These are phyloP conservation scores for Cosmorhoe ocellata DNA, from an alignment of 2,888 invertebrate genomes.

Conservation along the genomic window DNA sequence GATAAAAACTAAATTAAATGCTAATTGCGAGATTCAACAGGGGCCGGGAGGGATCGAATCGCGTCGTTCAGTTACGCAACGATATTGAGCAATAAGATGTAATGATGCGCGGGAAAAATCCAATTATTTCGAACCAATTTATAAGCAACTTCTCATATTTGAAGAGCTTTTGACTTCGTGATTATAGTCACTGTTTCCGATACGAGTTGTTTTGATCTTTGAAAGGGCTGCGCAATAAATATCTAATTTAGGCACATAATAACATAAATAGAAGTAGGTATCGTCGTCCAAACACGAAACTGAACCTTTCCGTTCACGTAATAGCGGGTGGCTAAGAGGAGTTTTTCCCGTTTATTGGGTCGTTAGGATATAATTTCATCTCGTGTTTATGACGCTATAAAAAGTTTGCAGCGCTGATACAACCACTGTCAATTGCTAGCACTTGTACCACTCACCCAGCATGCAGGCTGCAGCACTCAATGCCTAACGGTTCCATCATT, in stretches of 20 bases:
- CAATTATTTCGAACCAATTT: conserved; percentile 45
- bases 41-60: conserved; percentile 50
- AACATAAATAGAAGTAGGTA: conserved; percentile 55
- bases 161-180: conserved; percentile 19
- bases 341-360: conserved; percentile 77
- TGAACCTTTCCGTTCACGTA: conserved; percentile 64
- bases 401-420: conserved; percentile 75
- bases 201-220: conserved; percentile 25
- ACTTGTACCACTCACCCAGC: conserved; percentile 17
- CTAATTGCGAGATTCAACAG: conserved; percentile 69
- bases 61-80: conserved; percentile 49
- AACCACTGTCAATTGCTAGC: conserved; percentile 69
- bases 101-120: conserved; percentile 55
- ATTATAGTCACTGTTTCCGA: conserved; percentile 18
- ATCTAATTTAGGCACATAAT: conserved; percentile 41
- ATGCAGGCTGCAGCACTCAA: conserved; percentile 5
- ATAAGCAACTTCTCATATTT: conserved; percentile 31
- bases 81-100: conserved; percentile 58
- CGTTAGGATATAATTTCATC: conserved; percentile 81
- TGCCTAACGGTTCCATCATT: conserved; percentile 19
- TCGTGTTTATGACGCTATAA: conserved; percentile 77
- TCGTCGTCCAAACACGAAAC: conserved; percentile 50
- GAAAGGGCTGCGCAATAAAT: conserved; percentile 30
- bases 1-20: conserved; percentile 76
- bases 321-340: conserved; percentile 68